These are phyloP conservation scores for Falco peregrinus DNA, from an alignment of 2,797 vertebrate species.

Conservation along the genomic window DNA sequence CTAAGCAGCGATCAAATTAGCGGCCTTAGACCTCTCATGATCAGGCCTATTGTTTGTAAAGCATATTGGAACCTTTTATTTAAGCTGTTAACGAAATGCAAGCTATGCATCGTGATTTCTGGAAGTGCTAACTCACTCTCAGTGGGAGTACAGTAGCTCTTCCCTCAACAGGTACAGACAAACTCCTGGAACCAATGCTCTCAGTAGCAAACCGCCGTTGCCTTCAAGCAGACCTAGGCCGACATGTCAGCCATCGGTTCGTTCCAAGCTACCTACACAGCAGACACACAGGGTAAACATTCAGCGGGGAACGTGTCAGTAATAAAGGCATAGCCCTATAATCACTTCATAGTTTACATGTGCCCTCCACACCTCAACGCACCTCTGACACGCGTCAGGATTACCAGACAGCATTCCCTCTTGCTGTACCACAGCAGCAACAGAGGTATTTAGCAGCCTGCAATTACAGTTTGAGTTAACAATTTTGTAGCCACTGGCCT, in stretches of 20 bases:
- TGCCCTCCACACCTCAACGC: neutral
- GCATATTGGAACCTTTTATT: neutral
- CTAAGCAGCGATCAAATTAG: neutral
- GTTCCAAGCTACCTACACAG: fast-evolving
- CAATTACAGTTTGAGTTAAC: neutral
- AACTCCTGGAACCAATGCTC: neutral
- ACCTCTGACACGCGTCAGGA: neutral
- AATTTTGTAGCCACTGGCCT: neutral
- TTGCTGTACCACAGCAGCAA: neutral
- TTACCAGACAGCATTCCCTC: neutral
- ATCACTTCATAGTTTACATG: neutral
- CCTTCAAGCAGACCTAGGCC: neutral
- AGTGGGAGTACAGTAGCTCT: neutral
- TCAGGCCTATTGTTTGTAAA: neutral
- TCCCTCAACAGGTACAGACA: neutral
- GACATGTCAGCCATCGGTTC: fast-evolving
- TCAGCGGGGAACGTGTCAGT: neutral
- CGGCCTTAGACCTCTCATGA: neutral
- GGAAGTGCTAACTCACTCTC: fast-evolving
- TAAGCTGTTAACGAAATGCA: neutral
- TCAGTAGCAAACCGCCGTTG: neutral
- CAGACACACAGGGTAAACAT: fast-evolving
- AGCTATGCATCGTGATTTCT: neutral
- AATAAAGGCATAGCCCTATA: neutral
- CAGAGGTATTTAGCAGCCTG: neutral